Conservation (phyloP, 92 coral and sea anemone species). For the Scolanthus callimorphus region DNA sequence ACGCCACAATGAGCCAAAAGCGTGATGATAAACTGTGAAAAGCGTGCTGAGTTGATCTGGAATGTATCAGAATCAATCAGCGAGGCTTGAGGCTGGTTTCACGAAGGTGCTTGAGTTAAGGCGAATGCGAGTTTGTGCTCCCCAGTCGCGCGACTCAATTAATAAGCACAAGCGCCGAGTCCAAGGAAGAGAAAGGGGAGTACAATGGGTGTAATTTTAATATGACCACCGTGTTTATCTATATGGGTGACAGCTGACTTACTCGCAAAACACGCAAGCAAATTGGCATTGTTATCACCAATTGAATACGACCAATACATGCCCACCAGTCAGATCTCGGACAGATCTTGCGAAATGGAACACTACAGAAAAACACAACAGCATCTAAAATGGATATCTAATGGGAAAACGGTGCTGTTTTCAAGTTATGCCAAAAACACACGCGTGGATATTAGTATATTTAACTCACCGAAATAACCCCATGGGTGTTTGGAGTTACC, state of each 20-base stretch:
- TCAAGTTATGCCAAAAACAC: too few species aligned
- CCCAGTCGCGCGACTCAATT: conserved; percentile 14
- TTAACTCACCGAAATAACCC: too few species aligned
- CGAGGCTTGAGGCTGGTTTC: too few species aligned
- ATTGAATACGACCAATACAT: conserved; percentile 53
- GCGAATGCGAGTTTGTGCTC: too few species aligned
- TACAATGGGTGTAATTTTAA: conserved; percentile 90
- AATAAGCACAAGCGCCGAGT: conserved; percentile 13
- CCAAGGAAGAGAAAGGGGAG: conserved; percentile 7
- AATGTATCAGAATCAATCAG: too few species aligned
- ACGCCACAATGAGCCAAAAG: too few species aligned
- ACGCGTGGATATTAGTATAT: not conserved
- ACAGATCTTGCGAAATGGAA: conserved; percentile 7
- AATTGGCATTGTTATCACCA: conserved; percentile 70
- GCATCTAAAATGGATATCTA: not conserved
- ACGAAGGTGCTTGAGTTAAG: too few species aligned
- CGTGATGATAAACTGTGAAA: too few species aligned
- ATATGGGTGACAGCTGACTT: conserved; percentile 76
- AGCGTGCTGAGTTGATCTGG: not conserved
- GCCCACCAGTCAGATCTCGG: conserved; percentile 8
- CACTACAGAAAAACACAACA: not conserved
- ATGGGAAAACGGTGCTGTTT: too few species aligned
- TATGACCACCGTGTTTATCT: conserved; percentile 85
- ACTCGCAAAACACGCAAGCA: conserved; percentile 85
- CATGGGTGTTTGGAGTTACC: too few species aligned